Conservation (phyloP, 2,113 vertebrate species). For the Dipodomys merriami region DNA sequence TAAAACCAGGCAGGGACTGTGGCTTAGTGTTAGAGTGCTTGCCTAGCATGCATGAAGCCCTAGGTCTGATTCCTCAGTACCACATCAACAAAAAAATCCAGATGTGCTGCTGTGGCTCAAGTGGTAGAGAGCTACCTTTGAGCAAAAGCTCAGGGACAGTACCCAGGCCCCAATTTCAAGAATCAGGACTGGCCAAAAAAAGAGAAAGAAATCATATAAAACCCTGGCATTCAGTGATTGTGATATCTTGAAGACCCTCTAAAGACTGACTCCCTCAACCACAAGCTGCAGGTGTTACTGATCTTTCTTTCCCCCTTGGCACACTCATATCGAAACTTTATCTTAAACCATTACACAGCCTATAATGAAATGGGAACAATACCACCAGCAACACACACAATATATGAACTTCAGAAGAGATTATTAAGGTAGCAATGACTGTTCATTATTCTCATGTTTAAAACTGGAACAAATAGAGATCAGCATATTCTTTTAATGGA, state of each 20-base stretch:
- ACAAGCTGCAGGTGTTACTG: not conserved
- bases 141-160: too few relatives aligned
- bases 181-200: too few relatives aligned
- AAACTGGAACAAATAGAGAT: not conserved
- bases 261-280: not conserved
- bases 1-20: not conserved
- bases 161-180: too few relatives aligned
- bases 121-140: too few relatives aligned
- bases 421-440: not conserved
- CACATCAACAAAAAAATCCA: too few relatives aligned
- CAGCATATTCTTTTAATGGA: too few relatives aligned
- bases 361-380: not conserved
- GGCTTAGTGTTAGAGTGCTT: too few relatives aligned
- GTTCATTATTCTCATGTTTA: slow-evolving; percentile 6
- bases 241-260: not conserved
- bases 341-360: not conserved
- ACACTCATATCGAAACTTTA: not conserved
- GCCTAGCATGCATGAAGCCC: too few relatives aligned
- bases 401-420: not conserved
- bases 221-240: not conserved
- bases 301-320: not conserved
- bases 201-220: too few relatives aligned
- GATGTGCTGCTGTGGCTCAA: too few relatives aligned
- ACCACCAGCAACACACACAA: not conserved
- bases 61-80: too few relatives aligned